These are phyloP conservation scores for Percina caprodes DNA, from an alignment of 2,113 vertebrate species.

Conservation along the genomic window DNA sequence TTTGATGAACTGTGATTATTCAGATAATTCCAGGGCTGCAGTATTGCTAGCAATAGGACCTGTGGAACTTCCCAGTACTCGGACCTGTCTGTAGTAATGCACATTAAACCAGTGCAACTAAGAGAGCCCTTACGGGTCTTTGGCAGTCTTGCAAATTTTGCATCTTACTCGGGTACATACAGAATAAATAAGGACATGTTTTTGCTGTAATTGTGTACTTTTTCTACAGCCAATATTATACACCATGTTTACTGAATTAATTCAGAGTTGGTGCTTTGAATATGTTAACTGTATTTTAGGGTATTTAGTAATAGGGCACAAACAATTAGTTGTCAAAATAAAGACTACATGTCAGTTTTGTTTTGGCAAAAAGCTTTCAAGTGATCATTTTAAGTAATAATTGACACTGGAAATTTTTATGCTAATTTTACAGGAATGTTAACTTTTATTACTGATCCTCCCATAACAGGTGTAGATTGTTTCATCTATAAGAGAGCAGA, in stretches of 20 bases:
- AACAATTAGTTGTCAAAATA: background rate
- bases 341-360: background rate
- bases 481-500: background rate
- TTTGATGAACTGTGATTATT: conserved; percentile 1
- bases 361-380: conserved; percentile 1
- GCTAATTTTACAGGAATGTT: no score
- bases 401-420: background rate
- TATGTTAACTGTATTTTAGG: background rate
- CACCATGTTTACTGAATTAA: background rate
- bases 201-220: background rate
- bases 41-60: background rate
- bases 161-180: background rate
- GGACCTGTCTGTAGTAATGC: background rate
- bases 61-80: conserved; percentile 21
- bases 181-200: background rate
- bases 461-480: background rate
- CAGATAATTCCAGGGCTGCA: background rate
- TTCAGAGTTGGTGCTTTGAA: conserved; percentile 1
- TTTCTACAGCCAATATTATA: background rate
- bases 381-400: background rate
- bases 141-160: conserved; percentile 11
- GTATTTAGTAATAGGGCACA: background rate
- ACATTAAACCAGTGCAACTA: conserved; percentile 22
- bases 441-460: background rate
- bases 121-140: conserved; percentile 10